These are phyloP conservation scores for Leptothorax acervorum DNA, from an alignment of 2,888 invertebrate species.

Conservation along the genomic window DNA sequence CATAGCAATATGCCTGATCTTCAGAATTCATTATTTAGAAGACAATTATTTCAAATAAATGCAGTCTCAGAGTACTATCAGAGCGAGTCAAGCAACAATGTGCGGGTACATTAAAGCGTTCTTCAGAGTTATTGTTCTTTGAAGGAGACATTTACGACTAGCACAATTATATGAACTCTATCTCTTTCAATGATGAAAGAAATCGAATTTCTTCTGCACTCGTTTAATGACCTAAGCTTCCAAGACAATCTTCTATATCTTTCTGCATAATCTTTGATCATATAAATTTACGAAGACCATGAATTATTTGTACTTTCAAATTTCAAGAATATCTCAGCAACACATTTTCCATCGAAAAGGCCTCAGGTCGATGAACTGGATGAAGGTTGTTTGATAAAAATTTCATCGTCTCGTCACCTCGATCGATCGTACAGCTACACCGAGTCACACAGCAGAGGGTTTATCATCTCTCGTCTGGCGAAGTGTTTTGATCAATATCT, in stretches of 20 bases:
- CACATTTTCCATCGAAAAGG: neutral
- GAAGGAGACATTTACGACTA: neutral
- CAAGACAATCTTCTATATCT: neutral
- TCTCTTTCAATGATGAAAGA: neutral
- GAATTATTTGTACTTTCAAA: neutral
- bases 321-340: neutral
- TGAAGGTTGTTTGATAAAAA: slow-evolving; percentile 16
- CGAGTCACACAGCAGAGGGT: neutral
- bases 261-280: neutral
- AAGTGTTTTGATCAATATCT: neutral
- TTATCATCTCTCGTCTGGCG: neutral
- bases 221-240: neutral
- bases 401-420: neutral
- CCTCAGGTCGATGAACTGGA: neutral
- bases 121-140: neutral
- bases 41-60: slow-evolving; percentile 37
- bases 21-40: slow-evolving; percentile 34
- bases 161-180: neutral
- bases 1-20: slow-evolving; percentile 18
- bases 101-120: neutral
- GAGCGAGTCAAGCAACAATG: neutral
- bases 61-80: neutral
- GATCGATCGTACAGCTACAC: neutral
- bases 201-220: neutral
- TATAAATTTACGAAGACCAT: slow-evolving; percentile 7